Conservation (phyloP, 2,797 vertebrate species). For the Dendrocincla tyrannina region DNA sequence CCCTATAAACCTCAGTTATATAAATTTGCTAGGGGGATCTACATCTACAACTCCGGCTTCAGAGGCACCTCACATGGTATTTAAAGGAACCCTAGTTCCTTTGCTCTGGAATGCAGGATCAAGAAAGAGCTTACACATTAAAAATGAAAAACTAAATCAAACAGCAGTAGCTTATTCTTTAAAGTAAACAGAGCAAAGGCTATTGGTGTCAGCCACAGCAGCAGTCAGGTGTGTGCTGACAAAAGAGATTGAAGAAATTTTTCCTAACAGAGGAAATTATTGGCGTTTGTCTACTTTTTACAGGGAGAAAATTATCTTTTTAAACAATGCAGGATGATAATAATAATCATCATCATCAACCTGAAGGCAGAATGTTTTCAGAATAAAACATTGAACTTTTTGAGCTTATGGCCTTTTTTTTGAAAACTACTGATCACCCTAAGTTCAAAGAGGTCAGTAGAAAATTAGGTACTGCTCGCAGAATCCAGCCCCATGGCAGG, state of each 20-base stretch:
- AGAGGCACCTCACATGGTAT: background rate
- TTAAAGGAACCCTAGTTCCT: conserved; percentile 22
- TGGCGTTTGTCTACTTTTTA: background rate
- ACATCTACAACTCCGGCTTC: background rate
- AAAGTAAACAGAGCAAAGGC: conserved; percentile 68
- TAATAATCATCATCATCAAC: background rate
- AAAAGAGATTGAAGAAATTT: conserved; percentile 26
- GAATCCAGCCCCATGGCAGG: background rate
- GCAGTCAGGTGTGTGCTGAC: conserved; percentile 9
- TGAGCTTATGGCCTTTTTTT: background rate
- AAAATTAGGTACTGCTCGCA: background rate
- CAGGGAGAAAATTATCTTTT: background rate
- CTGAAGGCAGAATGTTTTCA: background rate
- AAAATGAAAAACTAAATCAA: conserved; percentile 58
- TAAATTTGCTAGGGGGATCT: background rate
- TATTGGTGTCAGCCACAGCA: background rate
- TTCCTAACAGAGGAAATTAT: background rate
- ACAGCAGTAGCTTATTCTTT: conserved; percentile 58
- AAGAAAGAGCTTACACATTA: conserved; percentile 35
- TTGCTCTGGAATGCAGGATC: conserved; percentile 4
- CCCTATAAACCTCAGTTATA: background rate
- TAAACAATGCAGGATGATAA: background rate
- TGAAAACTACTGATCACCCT: background rate
- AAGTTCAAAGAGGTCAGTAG: background rate
- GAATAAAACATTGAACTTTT: background rate